phyloP scores from a whole-genome alignment of 2,888 invertebrate species.

The Entomobrya multifasciata region DNA sequence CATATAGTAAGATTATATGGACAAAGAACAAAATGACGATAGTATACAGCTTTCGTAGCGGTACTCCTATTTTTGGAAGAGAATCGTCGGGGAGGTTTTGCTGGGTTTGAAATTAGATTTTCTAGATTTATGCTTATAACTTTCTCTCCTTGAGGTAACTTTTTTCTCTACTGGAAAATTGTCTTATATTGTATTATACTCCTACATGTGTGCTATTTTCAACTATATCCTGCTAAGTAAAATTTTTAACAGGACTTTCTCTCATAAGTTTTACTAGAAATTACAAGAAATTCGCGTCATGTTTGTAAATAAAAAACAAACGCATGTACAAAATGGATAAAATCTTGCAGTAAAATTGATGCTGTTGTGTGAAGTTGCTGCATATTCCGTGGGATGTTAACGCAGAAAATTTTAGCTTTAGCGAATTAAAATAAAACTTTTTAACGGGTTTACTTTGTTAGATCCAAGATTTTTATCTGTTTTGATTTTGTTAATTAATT shows the following conservation, averaged over 20 bases:
- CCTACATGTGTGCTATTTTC: too few species aligned
- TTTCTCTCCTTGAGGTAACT: conserved; percentile 32
- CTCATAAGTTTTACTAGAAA: neutral
- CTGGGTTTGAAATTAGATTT: conserved; percentile 59
- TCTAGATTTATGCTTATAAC: conserved; percentile 63
- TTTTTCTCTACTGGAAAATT: neutral
- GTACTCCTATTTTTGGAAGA: neutral
- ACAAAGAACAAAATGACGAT: neutral
- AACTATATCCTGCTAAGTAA: too few species aligned
- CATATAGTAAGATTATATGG: neutral
- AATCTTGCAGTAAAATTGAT: neutral
- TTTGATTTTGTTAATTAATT: too few species aligned
- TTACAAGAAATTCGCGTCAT: neutral
- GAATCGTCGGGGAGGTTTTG: conserved; percentile 25
- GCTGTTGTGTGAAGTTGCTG: too few species aligned
- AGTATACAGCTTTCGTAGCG: neutral
- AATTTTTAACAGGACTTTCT: neutral
- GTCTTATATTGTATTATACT: too few species aligned
- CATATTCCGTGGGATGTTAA: too few species aligned
- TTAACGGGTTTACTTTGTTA: neutral
- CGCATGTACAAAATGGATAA: neutral
- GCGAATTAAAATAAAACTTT: neutral
- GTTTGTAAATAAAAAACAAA: neutral
- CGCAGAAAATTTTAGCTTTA: too few species aligned
- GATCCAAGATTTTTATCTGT: too few species aligned